Evolutionary conservation across 2,113 vertebrate genomes (phyloP).

Genomic region (Rhinopomastus cyanomelas): DNA sequence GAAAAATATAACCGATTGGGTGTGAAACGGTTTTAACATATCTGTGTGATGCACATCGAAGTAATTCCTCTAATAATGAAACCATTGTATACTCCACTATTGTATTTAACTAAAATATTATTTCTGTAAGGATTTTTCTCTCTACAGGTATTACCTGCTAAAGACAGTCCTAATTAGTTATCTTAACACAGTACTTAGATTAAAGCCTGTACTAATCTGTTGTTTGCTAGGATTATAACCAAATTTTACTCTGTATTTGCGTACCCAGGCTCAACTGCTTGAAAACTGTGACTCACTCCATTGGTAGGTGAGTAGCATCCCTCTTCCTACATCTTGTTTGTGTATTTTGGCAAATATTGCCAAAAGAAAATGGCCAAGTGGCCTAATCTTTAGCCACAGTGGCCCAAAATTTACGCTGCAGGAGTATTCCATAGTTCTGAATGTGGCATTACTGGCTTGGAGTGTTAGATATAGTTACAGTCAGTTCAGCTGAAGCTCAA

Average conservation of each 20-base stretch:
- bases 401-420: not conserved
- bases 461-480: not conserved
- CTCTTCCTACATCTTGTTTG: not conserved
- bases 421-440: not conserved
- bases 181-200: not conserved
- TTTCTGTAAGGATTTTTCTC: not conserved
- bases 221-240: constrained; percentile 11
- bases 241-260: not conserved
- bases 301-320: not conserved
- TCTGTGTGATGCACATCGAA: not conserved
- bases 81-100: not conserved
- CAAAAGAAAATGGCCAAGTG: not conserved
- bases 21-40: not conserved
- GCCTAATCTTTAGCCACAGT: not conserved
- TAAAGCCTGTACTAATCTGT: not conserved
- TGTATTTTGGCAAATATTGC: constrained; percentile 2
- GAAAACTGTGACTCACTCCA: not conserved
- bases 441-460: not conserved
- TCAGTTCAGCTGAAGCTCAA: not conserved
- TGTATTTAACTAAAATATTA: not conserved
- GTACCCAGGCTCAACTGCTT: not conserved
- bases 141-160: not conserved
- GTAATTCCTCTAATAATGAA: not conserved
- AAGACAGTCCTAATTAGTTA: not conserved
- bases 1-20: not conserved